These are phyloP conservation scores for Spisula subtruncata DNA, from an alignment of 2,888 invertebrate genomes.

Conservation along the genomic window DNA sequence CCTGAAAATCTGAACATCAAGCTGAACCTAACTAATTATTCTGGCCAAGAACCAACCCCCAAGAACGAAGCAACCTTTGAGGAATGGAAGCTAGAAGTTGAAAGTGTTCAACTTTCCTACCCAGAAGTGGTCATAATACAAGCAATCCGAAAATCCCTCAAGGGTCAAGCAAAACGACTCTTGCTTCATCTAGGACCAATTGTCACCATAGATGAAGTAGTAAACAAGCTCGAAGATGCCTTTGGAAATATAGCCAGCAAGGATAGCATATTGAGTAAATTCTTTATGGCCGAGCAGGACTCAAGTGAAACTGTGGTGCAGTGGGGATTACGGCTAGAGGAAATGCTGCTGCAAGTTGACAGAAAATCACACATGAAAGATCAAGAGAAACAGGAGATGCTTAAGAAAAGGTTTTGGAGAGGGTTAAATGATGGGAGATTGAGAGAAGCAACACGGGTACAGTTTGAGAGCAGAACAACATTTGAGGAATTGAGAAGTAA, in stretches of 20 bases:
- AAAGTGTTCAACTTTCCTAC: conserved; percentile 25
- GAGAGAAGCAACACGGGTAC: neutral
- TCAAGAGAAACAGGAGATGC: neutral
- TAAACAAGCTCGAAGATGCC: conserved; percentile 19
- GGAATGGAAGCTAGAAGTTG: conserved; percentile 36
- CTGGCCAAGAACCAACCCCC: conserved; percentile 18
- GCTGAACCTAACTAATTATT: conserved; percentile 11
- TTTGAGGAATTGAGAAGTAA: neutral
- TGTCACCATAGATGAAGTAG: conserved; percentile 13
- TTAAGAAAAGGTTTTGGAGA: no score
- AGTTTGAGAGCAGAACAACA: neutral
- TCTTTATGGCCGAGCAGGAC: conserved; percentile 20
- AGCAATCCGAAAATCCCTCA: neutral
- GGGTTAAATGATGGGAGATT: neutral
- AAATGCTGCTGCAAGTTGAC: conserved; percentile 25
- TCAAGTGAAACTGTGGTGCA: conserved; percentile 19
- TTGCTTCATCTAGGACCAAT: neutral
- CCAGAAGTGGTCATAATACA: conserved; percentile 9
- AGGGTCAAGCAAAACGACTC: conserved; percentile 26
- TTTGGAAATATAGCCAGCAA: conserved; percentile 37
- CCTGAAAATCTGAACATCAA: neutral
- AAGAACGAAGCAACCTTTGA: conserved; percentile 36
- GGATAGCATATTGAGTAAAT: neutral
- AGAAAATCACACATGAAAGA: neutral
- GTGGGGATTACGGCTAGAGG: conserved; percentile 32